Conservation (phyloP, 2,888 invertebrate species). For the Anodontia alba region DNA sequence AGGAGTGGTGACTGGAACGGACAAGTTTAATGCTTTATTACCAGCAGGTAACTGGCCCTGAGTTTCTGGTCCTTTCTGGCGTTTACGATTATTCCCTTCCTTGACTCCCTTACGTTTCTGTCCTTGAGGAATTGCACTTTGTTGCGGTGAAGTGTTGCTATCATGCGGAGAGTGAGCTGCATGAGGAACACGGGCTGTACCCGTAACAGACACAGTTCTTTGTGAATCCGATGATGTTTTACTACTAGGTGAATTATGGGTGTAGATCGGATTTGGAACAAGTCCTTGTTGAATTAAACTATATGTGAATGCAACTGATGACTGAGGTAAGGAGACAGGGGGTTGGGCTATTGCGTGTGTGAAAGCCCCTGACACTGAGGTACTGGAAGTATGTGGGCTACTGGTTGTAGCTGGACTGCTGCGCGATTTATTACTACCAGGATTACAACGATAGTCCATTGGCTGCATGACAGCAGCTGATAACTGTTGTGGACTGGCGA, state of each 20-base stretch:
- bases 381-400: slow-evolving; percentile 47
- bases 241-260: slow-evolving; percentile 55
- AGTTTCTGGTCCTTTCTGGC: slow-evolving; percentile 64
- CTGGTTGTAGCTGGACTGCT: slow-evolving; percentile 55
- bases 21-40: slow-evolving; percentile 56
- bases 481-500: slow-evolving; percentile 77
- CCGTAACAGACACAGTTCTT: slow-evolving; percentile 57
- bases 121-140: slow-evolving; percentile 51
- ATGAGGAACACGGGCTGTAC: slow-evolving; percentile 56
- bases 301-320: slow-evolving; percentile 73
- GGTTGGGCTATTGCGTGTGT: slow-evolving; percentile 76
- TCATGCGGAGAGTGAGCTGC: slow-evolving; percentile 62
- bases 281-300: slow-evolving; percentile 84
- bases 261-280: slow-evolving; percentile 85
- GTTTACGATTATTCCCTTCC: slow-evolving; percentile 69
- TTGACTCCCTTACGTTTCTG: slow-evolving; percentile 72
- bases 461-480: slow-evolving; percentile 78
- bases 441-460: slow-evolving; percentile 76
- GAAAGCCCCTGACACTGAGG: slow-evolving; percentile 53
- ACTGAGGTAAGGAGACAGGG: slow-evolving; percentile 76
- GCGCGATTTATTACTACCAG: slow-evolving; percentile 56
- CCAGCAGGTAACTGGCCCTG: slow-evolving; percentile 32
- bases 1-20: slow-evolving; percentile 78
- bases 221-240: slow-evolving; percentile 58
- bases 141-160: slow-evolving; percentile 23